Evolutionary conservation across 2,888 invertebrate genomes (phyloP), one percentile per base, ranked within the genome.

Genomic region (Archaeoteleia sp.): DNA sequence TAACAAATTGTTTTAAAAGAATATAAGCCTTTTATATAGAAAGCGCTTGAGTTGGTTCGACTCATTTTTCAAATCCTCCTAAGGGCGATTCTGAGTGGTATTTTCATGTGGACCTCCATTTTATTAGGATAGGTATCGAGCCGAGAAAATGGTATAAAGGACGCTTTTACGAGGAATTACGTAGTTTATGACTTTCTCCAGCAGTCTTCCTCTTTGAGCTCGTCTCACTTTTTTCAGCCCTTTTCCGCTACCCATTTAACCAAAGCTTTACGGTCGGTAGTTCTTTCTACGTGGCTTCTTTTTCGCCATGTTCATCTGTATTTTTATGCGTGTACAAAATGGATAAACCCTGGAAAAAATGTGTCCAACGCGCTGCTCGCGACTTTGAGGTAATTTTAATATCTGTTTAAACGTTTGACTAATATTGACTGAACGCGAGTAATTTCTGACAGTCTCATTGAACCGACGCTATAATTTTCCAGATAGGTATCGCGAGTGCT

Each of bases 161-260:
- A 73, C 72, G 72, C 72, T 82, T 79, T 82, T 81, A 80, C 78
- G 78, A 77, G 72, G 79, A 81, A 83, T 81, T 79, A 81, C 78
- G 78, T 67, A 75, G 72, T 82, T 82, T 82, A 83, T 75, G 80
- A 77, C 75, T 71, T 73, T 73, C 73, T 68, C 58, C 68, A 67
- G 57, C 58, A 62, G 67, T 72, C 74, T 69, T 70, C 37, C 65
- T 67, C 54, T 66, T 46, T 32, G 37, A 20, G 37, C 32, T 39
- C 58, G 39, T 63, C 54, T 61, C 62, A 57, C 14, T 48, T 42
- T 46, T 46, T 55, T 51, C 49, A 37, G 43, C 14, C 30, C 35
- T 45, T 58, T 45, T 39, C n/a, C n/a, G 45, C 42, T 58, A 51
- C 60, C 34, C 30, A 29, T 42, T 25, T 23, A 27, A 23, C 39